These are phyloP conservation scores for Pseudotriccus pelzelni DNA, from an alignment of 2,797 vertebrate species.

Conservation along the genomic window DNA sequence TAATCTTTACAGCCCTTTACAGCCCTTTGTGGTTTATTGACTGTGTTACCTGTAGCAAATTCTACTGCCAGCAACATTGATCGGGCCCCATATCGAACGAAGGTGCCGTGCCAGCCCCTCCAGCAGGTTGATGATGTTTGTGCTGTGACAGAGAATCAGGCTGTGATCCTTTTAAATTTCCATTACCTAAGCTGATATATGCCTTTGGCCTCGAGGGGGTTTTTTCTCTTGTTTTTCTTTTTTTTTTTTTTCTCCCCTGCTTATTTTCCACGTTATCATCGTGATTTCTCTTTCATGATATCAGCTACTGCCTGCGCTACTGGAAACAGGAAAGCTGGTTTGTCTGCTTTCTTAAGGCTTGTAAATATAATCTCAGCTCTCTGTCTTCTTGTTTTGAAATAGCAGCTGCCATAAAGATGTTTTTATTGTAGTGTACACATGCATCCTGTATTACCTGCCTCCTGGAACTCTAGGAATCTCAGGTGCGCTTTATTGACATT, in stretches of 20 bases:
- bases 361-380: not conserved
- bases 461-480: not conserved
- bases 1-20: not conserved
- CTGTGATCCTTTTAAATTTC: not conserved
- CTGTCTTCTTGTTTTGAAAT: not conserved
- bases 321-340: not conserved
- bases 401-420: not conserved
- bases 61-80: not conserved
- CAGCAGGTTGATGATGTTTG: not conserved
- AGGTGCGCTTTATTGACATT: not conserved
- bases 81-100: fast-evolving
- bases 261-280: not conserved
- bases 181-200: not conserved
- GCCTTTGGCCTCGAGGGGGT: not conserved
- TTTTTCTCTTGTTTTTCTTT: not conserved
- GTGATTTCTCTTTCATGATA: not conserved
- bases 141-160: not conserved
- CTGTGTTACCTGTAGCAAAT: not conserved
- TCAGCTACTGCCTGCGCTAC: not conserved
- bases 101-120: not conserved
- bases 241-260: not conserved
- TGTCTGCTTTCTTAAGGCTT: not conserved
- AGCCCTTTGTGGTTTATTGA: not conserved
- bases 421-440: not conserved
- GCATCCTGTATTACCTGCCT: not conserved